Conservation (phyloP, 2,888 invertebrate genomes). For the Thysanoteuthis rhombus region DNA sequence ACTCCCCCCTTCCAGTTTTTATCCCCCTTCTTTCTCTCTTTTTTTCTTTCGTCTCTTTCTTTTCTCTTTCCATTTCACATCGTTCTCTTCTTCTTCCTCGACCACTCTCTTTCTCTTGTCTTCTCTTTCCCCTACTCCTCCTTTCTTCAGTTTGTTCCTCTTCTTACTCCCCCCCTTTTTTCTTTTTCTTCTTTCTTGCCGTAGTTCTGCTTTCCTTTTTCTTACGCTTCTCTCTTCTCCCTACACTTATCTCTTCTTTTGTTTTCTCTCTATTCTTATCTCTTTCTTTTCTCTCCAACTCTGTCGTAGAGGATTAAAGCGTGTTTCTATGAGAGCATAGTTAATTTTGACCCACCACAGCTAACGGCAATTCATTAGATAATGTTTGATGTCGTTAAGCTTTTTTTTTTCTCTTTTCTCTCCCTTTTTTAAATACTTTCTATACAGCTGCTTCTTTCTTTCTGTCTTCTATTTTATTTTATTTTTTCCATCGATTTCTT, state of each 20-base stretch:
- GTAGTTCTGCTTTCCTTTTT: neutral
- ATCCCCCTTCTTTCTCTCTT: neutral
- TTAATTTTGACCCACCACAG: conserved; percentile 28
- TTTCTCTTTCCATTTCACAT: neutral
- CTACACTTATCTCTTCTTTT: too few relatives aligned
- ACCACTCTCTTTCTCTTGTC: neutral
- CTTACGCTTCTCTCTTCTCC: neutral
- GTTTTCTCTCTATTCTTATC: neutral
- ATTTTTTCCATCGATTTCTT: neutral
- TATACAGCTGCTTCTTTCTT: neutral
- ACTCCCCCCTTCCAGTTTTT: too few relatives aligned
- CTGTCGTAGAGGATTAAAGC: conserved; percentile 15
- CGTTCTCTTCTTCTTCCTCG: neutral
- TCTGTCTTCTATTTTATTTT: neutral
- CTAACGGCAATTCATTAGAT: conserved; percentile 31
- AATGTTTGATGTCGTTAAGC: conserved; percentile 31
- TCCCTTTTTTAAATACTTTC: neutral
- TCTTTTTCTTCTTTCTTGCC: neutral
- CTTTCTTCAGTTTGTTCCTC: neutral
- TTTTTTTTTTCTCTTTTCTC: neutral
- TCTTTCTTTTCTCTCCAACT: neutral
- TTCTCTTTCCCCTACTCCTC: neutral
- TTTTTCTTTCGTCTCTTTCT: neutral
- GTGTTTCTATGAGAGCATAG: conserved; percentile 17
- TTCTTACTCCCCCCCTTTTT: neutral